phyloP scores from a whole-genome alignment of 2,113 vertebrate species.

The Nothocercus julius region DNA sequence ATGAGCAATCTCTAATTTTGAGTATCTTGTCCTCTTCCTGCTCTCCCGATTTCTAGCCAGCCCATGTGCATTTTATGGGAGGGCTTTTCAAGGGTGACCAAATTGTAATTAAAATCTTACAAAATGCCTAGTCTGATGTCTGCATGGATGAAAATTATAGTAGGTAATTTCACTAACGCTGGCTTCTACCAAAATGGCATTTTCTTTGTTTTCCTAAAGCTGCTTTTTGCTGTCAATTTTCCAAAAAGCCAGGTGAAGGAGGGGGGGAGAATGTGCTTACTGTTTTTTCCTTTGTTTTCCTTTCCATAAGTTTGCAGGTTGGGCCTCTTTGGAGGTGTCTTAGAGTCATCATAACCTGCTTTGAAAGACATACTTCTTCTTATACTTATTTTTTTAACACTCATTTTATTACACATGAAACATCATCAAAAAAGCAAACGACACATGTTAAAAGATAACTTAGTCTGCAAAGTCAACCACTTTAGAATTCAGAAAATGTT shows the following conservation, averaged over 20 bases:
- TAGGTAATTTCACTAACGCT: background rate
- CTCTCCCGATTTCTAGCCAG: background rate
- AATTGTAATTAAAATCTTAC: background rate
- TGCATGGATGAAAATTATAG: background rate
- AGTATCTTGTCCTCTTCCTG: background rate
- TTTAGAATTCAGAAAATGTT: background rate
- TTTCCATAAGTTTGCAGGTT: background rate
- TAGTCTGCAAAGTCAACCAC: background rate
- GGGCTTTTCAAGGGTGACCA: background rate
- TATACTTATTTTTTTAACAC: background rate
- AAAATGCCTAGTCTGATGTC: background rate
- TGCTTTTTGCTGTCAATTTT: background rate
- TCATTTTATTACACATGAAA: background rate
- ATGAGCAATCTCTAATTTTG: background rate
- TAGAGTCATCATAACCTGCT: background rate
- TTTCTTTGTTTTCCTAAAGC: background rate
- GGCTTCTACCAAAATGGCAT: background rate
- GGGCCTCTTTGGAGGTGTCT: background rate
- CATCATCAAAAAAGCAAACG: background rate
- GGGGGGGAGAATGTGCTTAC: background rate
- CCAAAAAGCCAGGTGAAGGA: background rate
- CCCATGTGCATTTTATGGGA: background rate
- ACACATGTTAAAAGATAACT: background rate
- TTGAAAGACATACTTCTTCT: background rate
- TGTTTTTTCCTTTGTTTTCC: background rate